Evolutionary conservation across 2,113 vertebrate species (phyloP).

Genomic region (Condylura cristata): DNA sequence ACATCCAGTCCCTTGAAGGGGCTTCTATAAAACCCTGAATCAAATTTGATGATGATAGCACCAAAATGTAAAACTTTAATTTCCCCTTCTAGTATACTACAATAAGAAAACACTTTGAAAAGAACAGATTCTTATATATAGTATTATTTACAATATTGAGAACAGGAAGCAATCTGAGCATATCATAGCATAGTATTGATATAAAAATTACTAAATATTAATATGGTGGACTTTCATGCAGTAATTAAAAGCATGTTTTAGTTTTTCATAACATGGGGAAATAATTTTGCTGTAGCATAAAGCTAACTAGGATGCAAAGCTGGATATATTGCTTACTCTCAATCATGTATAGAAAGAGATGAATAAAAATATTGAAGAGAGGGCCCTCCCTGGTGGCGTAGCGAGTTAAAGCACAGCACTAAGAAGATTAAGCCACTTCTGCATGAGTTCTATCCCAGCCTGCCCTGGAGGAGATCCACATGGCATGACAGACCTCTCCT

Average conservation of each 20-base stretch:
- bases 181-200: neutral
- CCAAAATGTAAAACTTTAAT: neutral
- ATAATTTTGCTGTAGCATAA: neutral
- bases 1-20: neutral
- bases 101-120: neutral
- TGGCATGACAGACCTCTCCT: too few species aligned
- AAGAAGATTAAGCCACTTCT: too few species aligned
- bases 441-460: too few species aligned
- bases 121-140: neutral
- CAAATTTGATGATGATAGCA: neutral
- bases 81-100: neutral
- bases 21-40: neutral
- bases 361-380: neutral
- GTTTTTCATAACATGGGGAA: neutral
- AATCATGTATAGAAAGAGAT: neutral
- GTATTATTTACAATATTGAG: neutral
- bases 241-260: constrained; percentile 21
- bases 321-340: constrained; percentile 6
- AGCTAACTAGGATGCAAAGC: constrained; percentile 6
- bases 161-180: neutral
- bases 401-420: too few species aligned
- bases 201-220: neutral
- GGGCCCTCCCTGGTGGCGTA: too few species aligned
- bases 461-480: too few species aligned
- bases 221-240: neutral